Evolutionary conservation across 2,888 invertebrate genomes (phyloP), one percentile per base, ranked within the genome.

Genomic region (Leptopilina syphax): DNA sequence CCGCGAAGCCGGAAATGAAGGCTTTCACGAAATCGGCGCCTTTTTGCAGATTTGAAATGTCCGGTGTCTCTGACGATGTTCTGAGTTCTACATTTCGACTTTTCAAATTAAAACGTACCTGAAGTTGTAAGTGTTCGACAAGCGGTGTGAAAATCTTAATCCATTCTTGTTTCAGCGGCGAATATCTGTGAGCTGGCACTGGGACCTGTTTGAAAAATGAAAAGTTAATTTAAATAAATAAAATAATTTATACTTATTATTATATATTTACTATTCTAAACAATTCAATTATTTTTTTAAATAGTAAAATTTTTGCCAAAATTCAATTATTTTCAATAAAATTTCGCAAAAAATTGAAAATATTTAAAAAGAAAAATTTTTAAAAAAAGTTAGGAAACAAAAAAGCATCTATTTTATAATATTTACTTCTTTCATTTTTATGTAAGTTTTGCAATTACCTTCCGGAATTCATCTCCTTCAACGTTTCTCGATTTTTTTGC

Each of bases 21-120:
- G 99, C 99, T 92, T 96, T 96, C 0, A 99, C 97, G 94, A 99
- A 99, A 93, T 99, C 99, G 13, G 98, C 98, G 76, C 97, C 99
- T 93, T 98, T 99, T 92, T 99, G 99, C 82, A 99, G 93, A 92
- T 98, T 97, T 10, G 96, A 95, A 83, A 98, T 95, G 89, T 99
- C 98, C 85, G 95, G 94, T 0, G 97, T 97, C 88, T 96, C 95
- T 66, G 94, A 92, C 77, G 93, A 92, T 12, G 93, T 92, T 87
- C 96, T 94, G 76, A 98, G 95, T 93, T 98, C 98, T 1, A 99
- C 97, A 92, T 97, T 96, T 84, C 97, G 94, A 0, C 96, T 95
- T 92, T 96, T 98, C 78, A 98, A 94, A 92, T 99, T 99, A 90
- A 98, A 99, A 81, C 99, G 94, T 78, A 98, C 96, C 93, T 99